phyloP scores from a whole-genome alignment of 2,888 invertebrate species.

The Anagyrus pseudococci region DNA sequence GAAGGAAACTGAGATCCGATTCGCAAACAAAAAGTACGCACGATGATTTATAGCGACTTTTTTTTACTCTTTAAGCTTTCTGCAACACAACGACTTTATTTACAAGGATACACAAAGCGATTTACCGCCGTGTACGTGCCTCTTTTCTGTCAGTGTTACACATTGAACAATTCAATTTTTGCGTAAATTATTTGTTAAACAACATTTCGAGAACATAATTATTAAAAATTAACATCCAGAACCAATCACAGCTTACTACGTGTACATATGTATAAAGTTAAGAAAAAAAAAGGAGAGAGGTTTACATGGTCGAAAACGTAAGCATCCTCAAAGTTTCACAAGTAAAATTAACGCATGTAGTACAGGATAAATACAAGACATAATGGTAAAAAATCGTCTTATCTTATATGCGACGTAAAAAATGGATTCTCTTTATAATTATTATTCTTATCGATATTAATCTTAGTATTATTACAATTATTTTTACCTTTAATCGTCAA shows the following conservation, averaged over 20 bases:
- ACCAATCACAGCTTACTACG: constrained; percentile 53
- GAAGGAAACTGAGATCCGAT: constrained; percentile 40
- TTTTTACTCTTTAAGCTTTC: constrained; percentile 51
- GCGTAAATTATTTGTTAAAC: constrained; percentile 43
- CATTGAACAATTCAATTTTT: constrained; percentile 41
- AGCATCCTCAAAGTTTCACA: constrained; percentile 25
- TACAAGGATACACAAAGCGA: constrained; percentile 49
- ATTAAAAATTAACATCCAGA: constrained; percentile 49
- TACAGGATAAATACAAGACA: constrained; percentile 18
- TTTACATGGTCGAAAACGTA: constrained; percentile 37
- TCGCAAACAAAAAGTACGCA: constrained; percentile 43
- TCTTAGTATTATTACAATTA: neutral
- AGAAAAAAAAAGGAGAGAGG: constrained; percentile 39
- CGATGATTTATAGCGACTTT: constrained; percentile 47
- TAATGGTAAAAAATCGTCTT: constrained; percentile 21
- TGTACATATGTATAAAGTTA: constrained; percentile 42
- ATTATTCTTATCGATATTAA: neutral
- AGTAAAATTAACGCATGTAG: constrained; percentile 23
- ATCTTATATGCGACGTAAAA: constrained; percentile 27
- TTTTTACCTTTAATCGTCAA: neutral
- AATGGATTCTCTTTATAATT: constrained; percentile 25
- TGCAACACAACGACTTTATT: constrained; percentile 50
- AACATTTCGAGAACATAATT: constrained; percentile 43
- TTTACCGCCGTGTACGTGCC: constrained; percentile 42
- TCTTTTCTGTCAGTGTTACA: constrained; percentile 43